Evolutionary conservation across 2,888 invertebrate genomes (phyloP), one percentile per base, ranked within the genome.

Genomic region (Bibio marci): DNA sequence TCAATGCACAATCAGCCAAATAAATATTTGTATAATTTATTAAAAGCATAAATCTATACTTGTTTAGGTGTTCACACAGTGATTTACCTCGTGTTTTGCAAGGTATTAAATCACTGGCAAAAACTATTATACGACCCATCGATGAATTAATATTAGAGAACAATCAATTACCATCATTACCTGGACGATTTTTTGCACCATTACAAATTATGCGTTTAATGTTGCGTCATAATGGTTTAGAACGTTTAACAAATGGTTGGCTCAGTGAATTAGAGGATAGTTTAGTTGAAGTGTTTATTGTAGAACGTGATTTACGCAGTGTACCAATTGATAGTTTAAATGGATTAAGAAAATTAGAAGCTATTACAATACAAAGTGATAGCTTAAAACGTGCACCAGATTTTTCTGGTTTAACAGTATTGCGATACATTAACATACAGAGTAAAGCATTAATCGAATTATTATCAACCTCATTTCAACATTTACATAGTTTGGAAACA

Each of bases 51-150:
- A n/a, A n/a, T n/a, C n/a, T n/a, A n/a, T n/a, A n/a, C n/a, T n/a
- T n/a, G n/a, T n/a, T n/a, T 59, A 87, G 87, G 87, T 88, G 88
- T 57, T 86, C 87, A n/a, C 86, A 87, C 65, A 85, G 86, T 65
- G 86, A 86, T 53, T 62, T 87, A 41, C 73, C 77, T 5, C 76
- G 76, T 54, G 80, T 86, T 13, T 59, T 78, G 46, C 77, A 75
- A 51, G 83, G 82, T 8, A 59, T 86, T 10, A 75, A 77, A 49
- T 70, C 76, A 31, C 66, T 82, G 27, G 73, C 76, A 44, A 70
- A 74, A 37, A 69, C 69, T 43, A 63, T 83, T 37, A 69, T 66
- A 44, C 71, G 71, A 38, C 76, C 81, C 5, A 76, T 88, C 48
- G 88, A 87, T 57, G 87, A 88, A 56, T 57, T 88, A 38, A 87